A percentile compares a stretch with the other conserved stretches of the same genome.
phyloP scores from a whole-genome alignment of 2,888 invertebrate species.

The Sphaerophoria rueppellii region DNA sequence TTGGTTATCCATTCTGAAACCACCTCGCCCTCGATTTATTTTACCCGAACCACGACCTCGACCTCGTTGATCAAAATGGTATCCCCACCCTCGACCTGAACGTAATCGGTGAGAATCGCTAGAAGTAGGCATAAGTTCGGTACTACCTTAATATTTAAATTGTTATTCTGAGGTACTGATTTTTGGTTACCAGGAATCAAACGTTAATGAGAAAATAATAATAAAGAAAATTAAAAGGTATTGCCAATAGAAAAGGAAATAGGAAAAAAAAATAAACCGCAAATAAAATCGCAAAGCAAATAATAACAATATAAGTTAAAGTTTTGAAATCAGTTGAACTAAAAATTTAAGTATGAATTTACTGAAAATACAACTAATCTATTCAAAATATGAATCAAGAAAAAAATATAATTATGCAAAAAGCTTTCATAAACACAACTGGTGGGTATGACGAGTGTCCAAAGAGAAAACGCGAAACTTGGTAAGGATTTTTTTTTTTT shows the following conservation, averaged over 20 bases:
- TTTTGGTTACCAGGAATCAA: background rate
- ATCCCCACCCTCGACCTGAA: background rate
- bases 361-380: background rate
- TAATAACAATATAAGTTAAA: too few species aligned
- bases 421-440: constrained; percentile 1
- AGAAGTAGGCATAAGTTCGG: constrained; percentile 5
- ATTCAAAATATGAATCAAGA: background rate
- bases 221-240: background rate
- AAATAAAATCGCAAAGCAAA: background rate
- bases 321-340: too few species aligned
- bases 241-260: background rate
- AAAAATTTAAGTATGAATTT: too few species aligned
- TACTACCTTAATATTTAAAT: background rate
- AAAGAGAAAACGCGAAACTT: background rate
- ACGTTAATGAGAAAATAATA: background rate
- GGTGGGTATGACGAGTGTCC: background rate
- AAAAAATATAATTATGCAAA: background rate
- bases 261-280: background rate
- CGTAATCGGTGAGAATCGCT: background rate
- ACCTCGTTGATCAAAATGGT: background rate
- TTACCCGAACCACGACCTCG: background rate
- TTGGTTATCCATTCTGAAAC: background rate
- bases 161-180: background rate
- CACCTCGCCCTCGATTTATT: background rate
- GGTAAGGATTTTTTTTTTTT: background rate